phyloP scores from a whole-genome alignment of 2,888 invertebrate species.

The Dichetophora obliterata region DNA sequence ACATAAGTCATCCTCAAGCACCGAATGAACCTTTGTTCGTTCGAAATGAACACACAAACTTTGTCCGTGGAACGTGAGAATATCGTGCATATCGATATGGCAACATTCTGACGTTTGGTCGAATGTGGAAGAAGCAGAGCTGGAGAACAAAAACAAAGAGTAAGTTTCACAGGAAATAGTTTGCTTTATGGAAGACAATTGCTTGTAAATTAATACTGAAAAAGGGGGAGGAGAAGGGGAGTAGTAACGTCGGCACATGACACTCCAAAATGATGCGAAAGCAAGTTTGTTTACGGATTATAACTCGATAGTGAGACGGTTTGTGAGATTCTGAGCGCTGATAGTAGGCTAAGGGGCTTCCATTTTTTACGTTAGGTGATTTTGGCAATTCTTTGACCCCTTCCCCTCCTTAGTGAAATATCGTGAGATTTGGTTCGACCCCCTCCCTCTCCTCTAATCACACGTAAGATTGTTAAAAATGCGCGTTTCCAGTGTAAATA shows the following conservation, averaged over 20 bases:
- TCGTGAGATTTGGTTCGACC: too few relatives aligned
- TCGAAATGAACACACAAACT: neutral
- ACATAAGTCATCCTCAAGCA: neutral
- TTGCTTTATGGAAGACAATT: conserved; percentile 2
- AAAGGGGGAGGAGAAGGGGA: neutral
- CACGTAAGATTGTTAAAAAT: too few relatives aligned
- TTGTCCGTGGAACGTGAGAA: conserved; percentile 17
- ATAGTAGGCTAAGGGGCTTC: too few relatives aligned
- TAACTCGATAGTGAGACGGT: too few relatives aligned
- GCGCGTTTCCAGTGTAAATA: too few relatives aligned
- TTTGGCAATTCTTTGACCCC: too few relatives aligned
- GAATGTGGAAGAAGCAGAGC: neutral
- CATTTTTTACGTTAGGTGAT: too few relatives aligned
- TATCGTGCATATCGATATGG: neutral
- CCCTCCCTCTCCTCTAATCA: too few relatives aligned
- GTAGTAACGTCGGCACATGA: neutral
- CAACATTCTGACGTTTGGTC: neutral
- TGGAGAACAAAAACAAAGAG: neutral
- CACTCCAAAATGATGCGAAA: neutral
- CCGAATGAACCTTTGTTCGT: neutral
- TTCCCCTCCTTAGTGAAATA: too few relatives aligned
- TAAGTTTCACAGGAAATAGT: conserved; percentile 9
- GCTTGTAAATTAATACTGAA: neutral
- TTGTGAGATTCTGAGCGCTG: too few relatives aligned
- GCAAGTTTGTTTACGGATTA: too few relatives aligned